Evolutionary conservation across 1,140 invertebrate species (phyloP).

Genomic region (Grapholita molesta): DNA sequence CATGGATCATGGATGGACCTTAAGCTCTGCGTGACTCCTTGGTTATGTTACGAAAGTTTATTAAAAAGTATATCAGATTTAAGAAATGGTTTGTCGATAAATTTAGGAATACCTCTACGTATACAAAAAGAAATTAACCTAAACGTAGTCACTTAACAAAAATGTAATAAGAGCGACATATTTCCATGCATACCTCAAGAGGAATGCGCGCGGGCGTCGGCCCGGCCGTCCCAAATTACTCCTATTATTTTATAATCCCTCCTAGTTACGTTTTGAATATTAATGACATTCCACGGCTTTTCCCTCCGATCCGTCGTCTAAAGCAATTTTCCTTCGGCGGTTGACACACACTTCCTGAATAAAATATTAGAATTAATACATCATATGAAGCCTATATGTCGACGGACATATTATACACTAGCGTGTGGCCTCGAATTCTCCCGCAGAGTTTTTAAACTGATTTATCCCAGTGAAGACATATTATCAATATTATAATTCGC

Average conservation of each 20-base stretch:
- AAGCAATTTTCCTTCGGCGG: constrained; percentile 56
- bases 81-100: constrained; percentile 23
- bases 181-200: constrained; percentile 69
- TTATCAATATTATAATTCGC: no score
- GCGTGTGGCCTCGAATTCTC: no score
- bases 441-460: no score
- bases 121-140: constrained; percentile 19
- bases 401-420: neutral
- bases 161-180: constrained; percentile 74
- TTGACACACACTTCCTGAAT: constrained; percentile 53
- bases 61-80: no score
- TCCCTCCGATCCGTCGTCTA: constrained; percentile 54
- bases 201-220: constrained; percentile 43
- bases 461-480: no score
- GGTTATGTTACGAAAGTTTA: no score
- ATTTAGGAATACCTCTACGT: neutral
- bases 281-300: constrained; percentile 72
- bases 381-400: neutral
- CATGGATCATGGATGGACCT: no score
- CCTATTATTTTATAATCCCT: constrained; percentile 77
- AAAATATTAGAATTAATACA: neutral
- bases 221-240: constrained; percentile 73
- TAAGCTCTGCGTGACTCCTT: no score
- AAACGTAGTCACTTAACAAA: constrained; percentile 43
- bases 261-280: constrained; percentile 75